phyloP scores from a whole-genome alignment of 2,797 vertebrate species.

The Sebastolobus altivelis region DNA sequence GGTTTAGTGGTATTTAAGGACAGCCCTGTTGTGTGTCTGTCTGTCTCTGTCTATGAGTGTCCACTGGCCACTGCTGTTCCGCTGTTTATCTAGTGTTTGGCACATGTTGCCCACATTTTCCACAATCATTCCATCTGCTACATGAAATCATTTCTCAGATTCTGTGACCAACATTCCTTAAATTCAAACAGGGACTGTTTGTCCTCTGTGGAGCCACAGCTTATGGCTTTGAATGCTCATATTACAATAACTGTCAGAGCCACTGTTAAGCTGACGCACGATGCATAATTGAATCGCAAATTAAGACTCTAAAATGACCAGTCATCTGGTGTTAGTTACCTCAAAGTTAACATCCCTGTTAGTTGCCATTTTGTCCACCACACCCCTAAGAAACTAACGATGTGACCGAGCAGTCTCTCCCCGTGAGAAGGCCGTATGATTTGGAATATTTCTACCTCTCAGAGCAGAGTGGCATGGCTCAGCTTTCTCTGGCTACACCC shows the following conservation, averaged over 20 bases:
- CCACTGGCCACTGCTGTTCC: neutral
- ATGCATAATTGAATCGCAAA: too few species aligned
- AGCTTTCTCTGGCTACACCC: conserved; percentile 75
- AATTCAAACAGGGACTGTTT: neutral
- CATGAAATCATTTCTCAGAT: neutral
- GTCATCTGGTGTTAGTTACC: neutral
- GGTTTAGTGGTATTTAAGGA: neutral
- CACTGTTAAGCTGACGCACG: neutral
- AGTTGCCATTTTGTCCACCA: neutral
- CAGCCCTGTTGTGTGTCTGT: neutral
- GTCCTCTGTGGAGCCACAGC: neutral
- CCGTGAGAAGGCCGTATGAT: conserved; percentile 65
- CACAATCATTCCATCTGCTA: neutral
- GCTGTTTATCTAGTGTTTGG: neutral
- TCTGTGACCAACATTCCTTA: neutral
- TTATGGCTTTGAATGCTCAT: neutral
- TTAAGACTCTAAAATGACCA: too few species aligned
- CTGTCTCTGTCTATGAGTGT: neutral
- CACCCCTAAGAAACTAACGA: conserved; percentile 40
- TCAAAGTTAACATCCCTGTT: neutral
- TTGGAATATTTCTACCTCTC: conserved; percentile 72
- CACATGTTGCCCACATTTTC: neutral
- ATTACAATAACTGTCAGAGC: neutral
- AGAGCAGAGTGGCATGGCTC: conserved; percentile 67
- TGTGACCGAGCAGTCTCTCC: conserved; percentile 39